phyloP scores from a whole-genome alignment of 2,113 vertebrate species.

The Chauna torquata region DNA sequence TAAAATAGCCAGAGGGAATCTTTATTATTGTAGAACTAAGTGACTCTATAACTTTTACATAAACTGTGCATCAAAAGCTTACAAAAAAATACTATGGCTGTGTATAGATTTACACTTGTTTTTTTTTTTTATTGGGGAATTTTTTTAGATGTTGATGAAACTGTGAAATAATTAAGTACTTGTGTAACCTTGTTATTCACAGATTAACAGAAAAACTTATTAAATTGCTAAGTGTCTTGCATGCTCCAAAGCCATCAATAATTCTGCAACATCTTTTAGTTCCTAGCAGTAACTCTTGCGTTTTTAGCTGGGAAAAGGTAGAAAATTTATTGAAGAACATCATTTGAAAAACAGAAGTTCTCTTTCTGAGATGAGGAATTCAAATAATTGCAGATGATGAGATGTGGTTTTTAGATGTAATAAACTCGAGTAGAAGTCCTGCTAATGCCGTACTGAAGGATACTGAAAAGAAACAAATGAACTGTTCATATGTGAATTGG shows the following conservation, averaged over 20 bases:
- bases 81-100: neutral
- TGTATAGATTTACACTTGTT: neutral
- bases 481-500: neutral
- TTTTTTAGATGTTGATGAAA: neutral
- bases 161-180: neutral
- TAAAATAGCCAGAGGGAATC: neutral
- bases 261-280: neutral
- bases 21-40: neutral
- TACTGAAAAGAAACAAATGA: neutral
- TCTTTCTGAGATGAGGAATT: neutral
- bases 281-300: neutral
- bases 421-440: neutral
- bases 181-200: neutral
- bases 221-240: neutral
- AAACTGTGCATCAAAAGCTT: neutral
- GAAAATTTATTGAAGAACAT: neutral
- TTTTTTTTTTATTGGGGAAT: neutral
- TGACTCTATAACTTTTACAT: neutral
- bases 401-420: neutral
- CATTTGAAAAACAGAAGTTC: neutral
- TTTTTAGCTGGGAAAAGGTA: neutral
- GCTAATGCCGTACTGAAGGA: neutral
- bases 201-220: neutral
- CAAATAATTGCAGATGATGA: neutral
- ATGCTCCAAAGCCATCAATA: too few species aligned